phyloP scores from a whole-genome alignment of 2,888 invertebrate genomes.

The Trilocha varians region DNA sequence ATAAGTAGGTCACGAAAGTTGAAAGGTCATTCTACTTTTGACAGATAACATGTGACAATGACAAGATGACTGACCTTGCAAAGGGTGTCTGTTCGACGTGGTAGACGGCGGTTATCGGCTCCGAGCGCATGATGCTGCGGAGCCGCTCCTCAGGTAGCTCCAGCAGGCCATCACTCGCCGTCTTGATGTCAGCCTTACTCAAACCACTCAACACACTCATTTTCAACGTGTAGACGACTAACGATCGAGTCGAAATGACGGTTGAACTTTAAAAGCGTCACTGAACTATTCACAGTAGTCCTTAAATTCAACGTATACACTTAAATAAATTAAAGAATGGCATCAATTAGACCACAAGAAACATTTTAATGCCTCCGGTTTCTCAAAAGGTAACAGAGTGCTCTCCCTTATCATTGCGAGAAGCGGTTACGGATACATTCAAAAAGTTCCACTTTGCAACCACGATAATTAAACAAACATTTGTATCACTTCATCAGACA shows the following conservation, averaged over 20 bases:
- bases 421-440: conserved; percentile 64
- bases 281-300: conserved; percentile 65
- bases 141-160: conserved; percentile 80
- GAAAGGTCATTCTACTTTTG: conserved; percentile 17
- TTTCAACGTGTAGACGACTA: conserved; percentile 66
- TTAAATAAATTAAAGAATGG: conserved; percentile 52
- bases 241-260: conserved; percentile 53
- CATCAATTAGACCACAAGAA: conserved; percentile 67
- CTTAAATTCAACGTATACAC: conserved; percentile 67
- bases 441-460: conserved; percentile 56
- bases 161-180: conserved; percentile 80
- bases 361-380: conserved; percentile 71
- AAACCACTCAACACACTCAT: conserved; percentile 71
- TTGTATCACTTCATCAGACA: conserved; percentile 62
- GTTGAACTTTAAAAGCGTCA: conserved; percentile 50
- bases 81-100: conserved; percentile 88
- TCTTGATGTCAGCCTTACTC: conserved; percentile 72
- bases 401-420: conserved; percentile 73
- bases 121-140: conserved; percentile 78
- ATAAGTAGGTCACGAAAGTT: conserved; percentile 15
- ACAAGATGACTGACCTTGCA: conserved; percentile 78
- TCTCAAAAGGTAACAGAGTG: conserved; percentile 68
- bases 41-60: conserved; percentile 13
- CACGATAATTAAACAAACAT: conserved; percentile 63
- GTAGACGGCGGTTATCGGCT: conserved; percentile 83